Evolutionary conservation across 64 coral and sea anemone species (phyloP).

Genomic region (Astreopora myriophthalma): DNA sequence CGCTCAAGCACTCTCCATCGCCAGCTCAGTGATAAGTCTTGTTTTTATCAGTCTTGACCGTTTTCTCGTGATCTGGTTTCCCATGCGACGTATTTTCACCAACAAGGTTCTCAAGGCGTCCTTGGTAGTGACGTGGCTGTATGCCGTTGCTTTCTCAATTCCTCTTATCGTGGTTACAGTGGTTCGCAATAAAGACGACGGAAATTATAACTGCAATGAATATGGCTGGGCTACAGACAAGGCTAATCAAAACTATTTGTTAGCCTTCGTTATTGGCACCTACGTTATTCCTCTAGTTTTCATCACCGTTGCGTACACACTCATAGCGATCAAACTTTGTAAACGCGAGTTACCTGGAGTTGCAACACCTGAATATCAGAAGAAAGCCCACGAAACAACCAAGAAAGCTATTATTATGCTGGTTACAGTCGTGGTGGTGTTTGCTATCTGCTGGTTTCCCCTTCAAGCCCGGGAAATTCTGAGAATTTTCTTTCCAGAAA

Average conservation of each 20-base stretch:
- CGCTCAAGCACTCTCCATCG: constrained; percentile 37
- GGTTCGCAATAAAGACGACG: not conserved
- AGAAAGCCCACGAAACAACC: constrained; percentile 66
- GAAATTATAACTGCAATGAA: not conserved
- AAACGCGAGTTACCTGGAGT: constrained; percentile 78
- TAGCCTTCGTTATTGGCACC: constrained; percentile 49
- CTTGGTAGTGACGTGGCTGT: constrained; percentile 63
- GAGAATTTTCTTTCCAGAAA: not conserved
- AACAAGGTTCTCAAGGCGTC: constrained; percentile 64
- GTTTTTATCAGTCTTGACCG: constrained; percentile 81
- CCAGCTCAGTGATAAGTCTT: constrained; percentile 78
- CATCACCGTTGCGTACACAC: constrained; percentile 52
- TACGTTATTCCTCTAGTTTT: constrained; percentile 70
- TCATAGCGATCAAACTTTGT: constrained; percentile 68
- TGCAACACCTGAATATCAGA: constrained; percentile 52
- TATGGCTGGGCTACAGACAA: not conserved
- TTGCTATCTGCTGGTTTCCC: constrained; percentile 89
- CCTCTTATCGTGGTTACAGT: constrained; percentile 56
- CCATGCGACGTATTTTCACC: constrained; percentile 54
- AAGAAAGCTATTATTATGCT: constrained; percentile 91
- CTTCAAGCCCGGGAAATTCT: constrained; percentile 74
- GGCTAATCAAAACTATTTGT: not conserved
- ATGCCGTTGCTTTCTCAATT: constrained; percentile 27
- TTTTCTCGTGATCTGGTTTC: constrained; percentile 73
- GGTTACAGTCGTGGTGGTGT: constrained; percentile 79